Conservation (phyloP, 23 tunicate species). For the Ascidia mentula region DNA sequence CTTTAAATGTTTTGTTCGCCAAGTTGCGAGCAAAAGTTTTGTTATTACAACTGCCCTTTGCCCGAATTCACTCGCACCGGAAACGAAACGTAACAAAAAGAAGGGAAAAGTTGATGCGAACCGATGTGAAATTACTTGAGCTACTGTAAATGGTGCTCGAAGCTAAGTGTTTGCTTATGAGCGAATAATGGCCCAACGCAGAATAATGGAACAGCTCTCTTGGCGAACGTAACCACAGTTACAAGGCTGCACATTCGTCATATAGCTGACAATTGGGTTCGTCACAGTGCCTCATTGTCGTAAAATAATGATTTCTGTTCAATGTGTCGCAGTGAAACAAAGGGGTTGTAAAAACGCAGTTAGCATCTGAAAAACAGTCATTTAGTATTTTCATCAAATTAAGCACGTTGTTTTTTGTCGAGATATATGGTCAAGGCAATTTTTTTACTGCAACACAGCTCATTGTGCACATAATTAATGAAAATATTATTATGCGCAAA, state of each 20-base stretch:
- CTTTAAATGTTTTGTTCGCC: neutral
- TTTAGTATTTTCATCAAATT: no score
- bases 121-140: neutral
- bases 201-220: neutral
- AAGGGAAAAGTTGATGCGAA: neutral
- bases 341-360: no score
- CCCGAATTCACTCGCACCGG: neutral
- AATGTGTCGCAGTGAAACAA: no score
- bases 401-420: no score
- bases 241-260: neutral
- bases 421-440: no score
- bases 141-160: slow-evolving; percentile 8
- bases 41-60: neutral
- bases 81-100: neutral
- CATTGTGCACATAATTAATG: no score
- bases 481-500: no score
- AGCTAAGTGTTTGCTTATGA: slow-evolving; percentile 3
- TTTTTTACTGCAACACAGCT: no score
- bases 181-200: neutral
- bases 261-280: neutral
- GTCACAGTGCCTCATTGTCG: neutral
- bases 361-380: no score
- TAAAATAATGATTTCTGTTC: no score
- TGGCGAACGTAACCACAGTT: slow-evolving; percentile 5
- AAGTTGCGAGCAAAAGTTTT: neutral